Evolutionary conservation across 2,113 vertebrate species (phyloP).

Genomic region (Gymnarchus niloticus): DNA sequence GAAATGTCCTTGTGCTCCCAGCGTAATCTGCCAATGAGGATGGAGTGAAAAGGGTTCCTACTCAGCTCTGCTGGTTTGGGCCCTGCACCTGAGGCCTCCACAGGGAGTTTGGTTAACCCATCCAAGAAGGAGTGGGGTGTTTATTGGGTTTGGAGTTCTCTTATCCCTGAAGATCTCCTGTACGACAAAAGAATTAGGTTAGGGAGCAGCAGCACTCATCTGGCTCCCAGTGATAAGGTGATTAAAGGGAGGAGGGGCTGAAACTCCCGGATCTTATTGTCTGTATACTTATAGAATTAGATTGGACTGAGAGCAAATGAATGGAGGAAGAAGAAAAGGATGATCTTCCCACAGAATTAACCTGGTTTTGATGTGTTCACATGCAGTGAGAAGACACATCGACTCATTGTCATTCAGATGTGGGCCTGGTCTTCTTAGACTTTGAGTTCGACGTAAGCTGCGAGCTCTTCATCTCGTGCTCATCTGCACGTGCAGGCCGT

Average conservation of each 20-base stretch:
- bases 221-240: slow-evolving; percentile 26
- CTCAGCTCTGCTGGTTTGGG: background rate
- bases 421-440: background rate
- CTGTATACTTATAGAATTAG: slow-evolving; percentile 19
- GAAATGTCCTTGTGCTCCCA: background rate
- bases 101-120: background rate
- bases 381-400: background rate
- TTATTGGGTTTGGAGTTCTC: slow-evolving; percentile 8
- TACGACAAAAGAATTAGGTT: slow-evolving; percentile 16
- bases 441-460: background rate
- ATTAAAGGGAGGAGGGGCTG: slow-evolving; percentile 6
- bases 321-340: background rate
- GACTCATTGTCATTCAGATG: no score
- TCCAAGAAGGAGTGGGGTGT: background rate
- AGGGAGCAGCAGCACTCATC: slow-evolving; percentile 20
- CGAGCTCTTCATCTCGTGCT: background rate
- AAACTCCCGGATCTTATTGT: background rate
- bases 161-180: slow-evolving; percentile 18
- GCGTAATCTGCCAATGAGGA: background rate
- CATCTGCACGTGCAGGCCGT: background rate
- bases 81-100: background rate
- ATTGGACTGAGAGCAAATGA: background rate
- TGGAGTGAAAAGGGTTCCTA: background rate
- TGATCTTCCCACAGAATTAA: background rate
- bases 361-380: no score